Conservation (phyloP, 2,888 invertebrate species). For the Drosophila mulleri region DNA sequence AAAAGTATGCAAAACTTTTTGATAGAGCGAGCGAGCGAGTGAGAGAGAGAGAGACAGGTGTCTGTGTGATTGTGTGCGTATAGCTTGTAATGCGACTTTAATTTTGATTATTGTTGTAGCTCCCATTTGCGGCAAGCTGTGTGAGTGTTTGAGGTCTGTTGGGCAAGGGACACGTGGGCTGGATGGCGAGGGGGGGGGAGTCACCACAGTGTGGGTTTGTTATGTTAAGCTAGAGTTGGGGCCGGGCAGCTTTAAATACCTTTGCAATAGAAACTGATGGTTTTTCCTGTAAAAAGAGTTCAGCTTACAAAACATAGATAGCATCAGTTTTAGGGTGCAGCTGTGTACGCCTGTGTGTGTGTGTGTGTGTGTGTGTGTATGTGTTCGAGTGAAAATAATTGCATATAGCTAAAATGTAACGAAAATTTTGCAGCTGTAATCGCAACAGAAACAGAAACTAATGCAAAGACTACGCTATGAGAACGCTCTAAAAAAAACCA, state of each 20-base stretch:
- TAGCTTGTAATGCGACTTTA: conserved; percentile 54
- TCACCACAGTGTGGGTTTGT: background rate
- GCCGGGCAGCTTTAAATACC: conserved; percentile 80
- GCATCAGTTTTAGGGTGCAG: conserved; percentile 18
- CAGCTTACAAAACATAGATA: conserved; percentile 72
- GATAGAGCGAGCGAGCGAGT: background rate
- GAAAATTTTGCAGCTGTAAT: conserved; percentile 32
- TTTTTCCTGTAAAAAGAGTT: conserved; percentile 83
- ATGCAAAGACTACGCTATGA: conserved; percentile 30
- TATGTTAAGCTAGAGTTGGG: conserved; percentile 14
- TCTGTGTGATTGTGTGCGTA: conserved; percentile 18
- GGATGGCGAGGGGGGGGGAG: background rate
- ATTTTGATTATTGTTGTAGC: conserved; percentile 58
- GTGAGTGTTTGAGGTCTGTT: conserved; percentile 8
- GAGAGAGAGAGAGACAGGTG: background rate
- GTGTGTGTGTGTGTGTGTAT: conserved; percentile 15
- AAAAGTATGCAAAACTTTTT: conserved; percentile 59
- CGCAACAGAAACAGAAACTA: conserved; percentile 1
- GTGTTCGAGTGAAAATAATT: conserved; percentile 16
- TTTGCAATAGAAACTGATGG: conserved; percentile 82
- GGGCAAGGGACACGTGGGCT: background rate
- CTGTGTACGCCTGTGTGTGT: conserved; percentile 12
- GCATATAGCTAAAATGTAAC: conserved; percentile 41
- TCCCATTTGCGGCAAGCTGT: conserved; percentile 42
- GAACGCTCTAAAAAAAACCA: conserved; percentile 12